Percentiles rank a stretch among this genome's conserved stretches.
phyloP scores from a whole-genome alignment of 2,888 invertebrate species.

The Smittia aterrima region DNA sequence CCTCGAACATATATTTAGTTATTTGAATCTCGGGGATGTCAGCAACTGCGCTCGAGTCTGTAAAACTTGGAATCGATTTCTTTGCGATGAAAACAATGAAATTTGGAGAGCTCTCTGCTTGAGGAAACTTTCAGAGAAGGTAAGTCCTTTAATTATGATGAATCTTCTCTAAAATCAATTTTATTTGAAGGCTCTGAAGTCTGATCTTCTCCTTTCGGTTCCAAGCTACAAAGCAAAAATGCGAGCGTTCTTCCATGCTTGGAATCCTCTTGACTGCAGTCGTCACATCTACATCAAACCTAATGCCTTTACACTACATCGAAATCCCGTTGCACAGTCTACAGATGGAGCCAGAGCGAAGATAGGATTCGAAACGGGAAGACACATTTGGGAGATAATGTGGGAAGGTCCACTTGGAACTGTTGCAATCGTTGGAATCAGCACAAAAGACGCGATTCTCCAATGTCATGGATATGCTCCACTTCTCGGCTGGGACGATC shows the following conservation, averaged over 20 bases:
- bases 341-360: slow-evolving; percentile 92
- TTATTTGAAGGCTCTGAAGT: slow-evolving; percentile 68
- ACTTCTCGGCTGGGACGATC: slow-evolving; percentile 85
- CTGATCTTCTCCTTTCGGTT: slow-evolving; percentile 84
- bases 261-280: slow-evolving; percentile 97
- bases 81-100: slow-evolving; percentile 91
- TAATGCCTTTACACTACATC: slow-evolving; percentile 95
- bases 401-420: slow-evolving; percentile 99
- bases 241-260: slow-evolving; percentile 89
- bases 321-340: slow-evolving; percentile 98
- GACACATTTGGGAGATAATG: slow-evolving; percentile 97
- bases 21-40: slow-evolving; percentile 81
- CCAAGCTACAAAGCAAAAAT: slow-evolving; percentile 91
- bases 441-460: slow-evolving; percentile 89
- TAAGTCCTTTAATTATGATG: not conserved
- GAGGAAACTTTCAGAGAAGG: slow-evolving; percentile 75
- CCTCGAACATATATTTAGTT: slow-evolving; percentile 88
- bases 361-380: slow-evolving; percentile 85
- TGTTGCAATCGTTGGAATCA: slow-evolving; percentile 94
- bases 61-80: slow-evolving; percentile 85
- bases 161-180: not conserved
- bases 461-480: slow-evolving; percentile 96
- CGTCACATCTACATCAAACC: slow-evolving; percentile 95
- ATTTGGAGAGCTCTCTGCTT: slow-evolving; percentile 92
- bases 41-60: slow-evolving; percentile 89